A percentile compares a stretch with the other conserved stretches of the same genome.
Evolutionary conservation across 2,113 vertebrate genomes (phyloP).

Genomic region (Calidris pygmaea): DNA sequence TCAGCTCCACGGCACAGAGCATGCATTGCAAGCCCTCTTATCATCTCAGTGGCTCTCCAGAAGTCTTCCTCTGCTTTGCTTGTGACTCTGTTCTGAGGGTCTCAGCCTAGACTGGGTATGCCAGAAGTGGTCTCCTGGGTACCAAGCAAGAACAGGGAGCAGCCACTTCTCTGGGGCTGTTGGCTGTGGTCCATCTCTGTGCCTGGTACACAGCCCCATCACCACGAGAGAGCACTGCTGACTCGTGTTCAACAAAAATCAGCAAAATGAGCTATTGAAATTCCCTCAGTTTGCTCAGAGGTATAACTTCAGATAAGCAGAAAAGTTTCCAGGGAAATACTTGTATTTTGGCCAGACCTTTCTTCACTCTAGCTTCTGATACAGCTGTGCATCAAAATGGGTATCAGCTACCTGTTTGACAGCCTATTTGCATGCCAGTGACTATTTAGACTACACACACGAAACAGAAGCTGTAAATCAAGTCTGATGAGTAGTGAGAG

Average conservation of each 20-base stretch:
- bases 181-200: not conserved
- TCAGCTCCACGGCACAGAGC: not conserved
- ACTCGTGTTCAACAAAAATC: accelerated
- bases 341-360: not conserved
- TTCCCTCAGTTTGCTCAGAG: not conserved
- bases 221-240: not conserved
- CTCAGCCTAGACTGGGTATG: not conserved
- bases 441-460: not conserved
- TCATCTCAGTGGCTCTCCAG: not conserved
- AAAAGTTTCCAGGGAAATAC: not conserved
- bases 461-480: not conserved
- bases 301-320: not conserved
- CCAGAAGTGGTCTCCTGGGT: not conserved
- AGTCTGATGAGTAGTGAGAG: not conserved
- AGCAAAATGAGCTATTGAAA: not conserved
- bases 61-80: not conserved
- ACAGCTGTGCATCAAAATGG: not conserved
- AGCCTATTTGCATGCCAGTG: not conserved
- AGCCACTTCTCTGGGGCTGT: accelerated
- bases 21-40: not conserved
- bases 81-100: not conserved
- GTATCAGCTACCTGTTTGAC: not conserved
- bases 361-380: not conserved
- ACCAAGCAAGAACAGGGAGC: not conserved
- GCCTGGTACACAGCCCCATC: accelerated